Evolutionary conservation across 23 tunicate species (phyloP).

Genomic region (Styela clava): DNA sequence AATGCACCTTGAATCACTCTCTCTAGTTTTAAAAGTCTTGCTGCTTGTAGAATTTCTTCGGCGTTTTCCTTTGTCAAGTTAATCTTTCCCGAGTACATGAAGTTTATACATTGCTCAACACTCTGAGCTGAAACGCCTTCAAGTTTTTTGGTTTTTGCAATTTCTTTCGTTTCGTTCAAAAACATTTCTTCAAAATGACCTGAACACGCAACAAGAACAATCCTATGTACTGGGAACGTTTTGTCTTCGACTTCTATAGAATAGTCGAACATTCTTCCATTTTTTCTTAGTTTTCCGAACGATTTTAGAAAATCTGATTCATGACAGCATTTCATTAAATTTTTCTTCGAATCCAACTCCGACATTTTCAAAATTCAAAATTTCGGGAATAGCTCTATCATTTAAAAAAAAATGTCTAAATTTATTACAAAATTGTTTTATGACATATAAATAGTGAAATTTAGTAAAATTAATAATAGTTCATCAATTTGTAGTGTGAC

Average conservation of each 20-base stretch:
- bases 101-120: neutral
- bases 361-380: too few species aligned
- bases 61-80: neutral
- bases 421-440: too few species aligned
- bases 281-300: slow-evolving; percentile 31
- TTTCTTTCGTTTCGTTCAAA: neutral
- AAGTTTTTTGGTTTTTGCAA: neutral
- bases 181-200: neutral
- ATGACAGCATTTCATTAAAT: neutral
- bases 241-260: slow-evolving; percentile 44
- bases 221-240: slow-evolving; percentile 51
- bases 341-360: neutral
- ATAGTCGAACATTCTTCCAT: slow-evolving; percentile 66
- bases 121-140: neutral
- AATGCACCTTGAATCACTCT: neutral
- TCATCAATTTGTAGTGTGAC: too few species aligned
- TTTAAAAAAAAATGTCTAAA: too few species aligned
- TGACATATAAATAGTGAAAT: too few species aligned
- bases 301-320: slow-evolving; percentile 27
- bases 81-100: neutral
- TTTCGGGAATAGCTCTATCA: too few species aligned
- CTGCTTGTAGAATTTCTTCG: neutral
- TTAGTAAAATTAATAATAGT: too few species aligned
- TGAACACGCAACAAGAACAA: slow-evolving; percentile 61
- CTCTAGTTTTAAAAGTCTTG: neutral